Evolutionary conservation across 2,797 vertebrate genomes (phyloP).

Genomic region (Anguilla marmorata): DNA sequence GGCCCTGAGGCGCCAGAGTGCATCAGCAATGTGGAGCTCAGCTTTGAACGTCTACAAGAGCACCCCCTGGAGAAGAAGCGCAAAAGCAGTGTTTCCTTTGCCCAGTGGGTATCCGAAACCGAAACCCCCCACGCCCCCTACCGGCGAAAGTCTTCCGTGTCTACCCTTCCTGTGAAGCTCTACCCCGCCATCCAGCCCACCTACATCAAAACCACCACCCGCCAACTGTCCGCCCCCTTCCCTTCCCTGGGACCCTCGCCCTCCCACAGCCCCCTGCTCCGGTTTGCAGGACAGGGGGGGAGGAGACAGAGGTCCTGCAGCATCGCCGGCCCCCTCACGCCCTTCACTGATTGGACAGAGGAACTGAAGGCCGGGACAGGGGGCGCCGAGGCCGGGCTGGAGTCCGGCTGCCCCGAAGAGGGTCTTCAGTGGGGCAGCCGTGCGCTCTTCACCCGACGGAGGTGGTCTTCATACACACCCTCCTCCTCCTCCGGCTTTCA

Average conservation of each 20-base stretch:
- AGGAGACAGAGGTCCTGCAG: slow-evolving; percentile 78
- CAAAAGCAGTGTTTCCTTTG: slow-evolving; percentile 65
- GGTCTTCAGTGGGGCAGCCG: slow-evolving; percentile 58
- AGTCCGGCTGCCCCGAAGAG: slow-evolving; percentile 61
- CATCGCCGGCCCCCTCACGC: slow-evolving; percentile 72
- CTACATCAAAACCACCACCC: slow-evolving; percentile 92
- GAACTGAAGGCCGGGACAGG: slow-evolving; percentile 58
- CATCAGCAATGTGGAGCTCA: slow-evolving; percentile 66
- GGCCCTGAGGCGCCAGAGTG: slow-evolving; percentile 57
- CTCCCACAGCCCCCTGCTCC: slow-evolving; percentile 76
- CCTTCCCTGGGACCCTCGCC: slow-evolving; percentile 79
- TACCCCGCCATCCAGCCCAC: slow-evolving; percentile 84
- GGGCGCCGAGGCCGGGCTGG: slow-evolving; percentile 61
- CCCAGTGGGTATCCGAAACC: slow-evolving; percentile 61
- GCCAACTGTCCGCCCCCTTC: slow-evolving; percentile 85
- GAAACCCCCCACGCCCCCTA: slow-evolving; percentile 54
- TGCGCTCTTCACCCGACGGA: slow-evolving; percentile 70
- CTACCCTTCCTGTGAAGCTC: slow-evolving; percentile 72
- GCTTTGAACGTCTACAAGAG: slow-evolving; percentile 49
- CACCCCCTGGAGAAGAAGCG: slow-evolving; percentile 59
- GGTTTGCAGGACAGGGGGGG: slow-evolving; percentile 53
- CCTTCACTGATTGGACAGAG: slow-evolving; percentile 80
- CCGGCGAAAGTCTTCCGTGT: slow-evolving; percentile 52
- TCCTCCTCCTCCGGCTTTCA: slow-evolving; percentile 67
- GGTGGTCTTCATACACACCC: slow-evolving; percentile 68